Conservation (phyloP, 2,113 vertebrate species). For the Numenius arquata region DNA sequence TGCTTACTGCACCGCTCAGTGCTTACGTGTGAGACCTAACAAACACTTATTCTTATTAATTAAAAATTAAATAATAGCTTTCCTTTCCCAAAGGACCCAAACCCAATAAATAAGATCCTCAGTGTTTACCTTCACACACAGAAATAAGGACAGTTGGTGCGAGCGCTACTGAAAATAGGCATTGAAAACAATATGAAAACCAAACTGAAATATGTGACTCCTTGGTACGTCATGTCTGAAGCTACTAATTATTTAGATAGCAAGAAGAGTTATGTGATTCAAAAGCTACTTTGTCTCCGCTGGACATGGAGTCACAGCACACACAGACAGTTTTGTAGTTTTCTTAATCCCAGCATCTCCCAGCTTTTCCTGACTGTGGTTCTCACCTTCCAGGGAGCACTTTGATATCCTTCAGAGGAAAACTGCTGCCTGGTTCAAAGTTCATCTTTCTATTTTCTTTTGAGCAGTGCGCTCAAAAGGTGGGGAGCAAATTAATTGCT, state of each 20-base stretch:
- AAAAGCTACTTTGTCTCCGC: not conserved
- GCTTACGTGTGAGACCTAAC: not conserved
- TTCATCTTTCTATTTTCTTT: rapidly evolving
- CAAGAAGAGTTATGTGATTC: not conserved
- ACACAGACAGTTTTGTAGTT: rapidly evolving
- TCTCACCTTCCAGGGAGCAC: not conserved
- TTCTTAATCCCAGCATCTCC: not conserved
- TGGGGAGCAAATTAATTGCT: not conserved
- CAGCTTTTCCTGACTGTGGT: not conserved
- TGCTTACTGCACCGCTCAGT: not conserved
- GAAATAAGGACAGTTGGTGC: rapidly evolving
- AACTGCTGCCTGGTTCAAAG: not conserved
- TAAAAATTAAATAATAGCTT: not conserved
- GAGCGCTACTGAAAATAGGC: rapidly evolving
- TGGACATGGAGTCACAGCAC: rapidly evolving
- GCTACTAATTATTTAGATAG: rapidly evolving
- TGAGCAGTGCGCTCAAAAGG: rapidly evolving
- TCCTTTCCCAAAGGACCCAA: not conserved
- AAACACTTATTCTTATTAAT: rapidly evolving
- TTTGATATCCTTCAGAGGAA: not conserved
- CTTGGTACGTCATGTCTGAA: rapidly evolving
- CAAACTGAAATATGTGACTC: too few relatives aligned
- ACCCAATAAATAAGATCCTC: not conserved
- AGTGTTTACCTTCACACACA: rapidly evolving
- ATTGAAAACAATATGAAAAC: rapidly evolving